These are phyloP conservation scores for Polietes domitor DNA, from an alignment of 2,888 invertebrate genomes.

Conservation along the genomic window DNA sequence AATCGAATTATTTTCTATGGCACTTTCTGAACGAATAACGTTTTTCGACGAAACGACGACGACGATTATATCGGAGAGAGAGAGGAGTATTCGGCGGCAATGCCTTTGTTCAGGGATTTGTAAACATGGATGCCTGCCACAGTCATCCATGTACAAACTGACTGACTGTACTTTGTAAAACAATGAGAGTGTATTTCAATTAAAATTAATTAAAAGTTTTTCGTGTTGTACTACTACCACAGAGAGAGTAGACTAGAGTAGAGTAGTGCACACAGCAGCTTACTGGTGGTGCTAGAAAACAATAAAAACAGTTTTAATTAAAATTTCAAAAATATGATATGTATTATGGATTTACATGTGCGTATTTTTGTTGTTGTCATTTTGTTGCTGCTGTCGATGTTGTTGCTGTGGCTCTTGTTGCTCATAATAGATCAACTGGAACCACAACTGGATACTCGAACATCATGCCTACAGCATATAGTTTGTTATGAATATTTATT, in stretches of 20 bases:
- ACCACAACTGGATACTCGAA: slow-evolving; percentile 33
- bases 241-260: slow-evolving; percentile 5
- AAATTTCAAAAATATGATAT: slow-evolving; percentile 59
- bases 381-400: background rate
- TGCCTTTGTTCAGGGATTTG: background rate
- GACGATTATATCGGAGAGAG: too few species aligned
- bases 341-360: slow-evolving; percentile 53
- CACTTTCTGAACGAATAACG: background rate
- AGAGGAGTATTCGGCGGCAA: background rate
- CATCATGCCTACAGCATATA: too few species aligned
- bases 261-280: too few species aligned
- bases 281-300: slow-evolving; percentile 8
- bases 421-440: slow-evolving; percentile 59
- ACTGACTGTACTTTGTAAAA: slow-evolving; percentile 65
- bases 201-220: slow-evolving; percentile 66
- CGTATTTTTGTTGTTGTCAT: slow-evolving; percentile 14
- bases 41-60: too few species aligned
- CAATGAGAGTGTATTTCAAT: slow-evolving; percentile 61
- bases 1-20: slow-evolving; percentile 30
- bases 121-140: background rate
- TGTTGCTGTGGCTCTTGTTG: background rate
- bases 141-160: slow-evolving; percentile 41
- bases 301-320: slow-evolving; percentile 55
- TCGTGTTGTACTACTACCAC: slow-evolving; percentile 39
- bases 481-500: slow-evolving; percentile 57